Percentiles rank a stretch among this genome's conserved stretches.
phyloP scores from a whole-genome alignment of 2,113 vertebrate genomes.

The Fregata magnificens region DNA sequence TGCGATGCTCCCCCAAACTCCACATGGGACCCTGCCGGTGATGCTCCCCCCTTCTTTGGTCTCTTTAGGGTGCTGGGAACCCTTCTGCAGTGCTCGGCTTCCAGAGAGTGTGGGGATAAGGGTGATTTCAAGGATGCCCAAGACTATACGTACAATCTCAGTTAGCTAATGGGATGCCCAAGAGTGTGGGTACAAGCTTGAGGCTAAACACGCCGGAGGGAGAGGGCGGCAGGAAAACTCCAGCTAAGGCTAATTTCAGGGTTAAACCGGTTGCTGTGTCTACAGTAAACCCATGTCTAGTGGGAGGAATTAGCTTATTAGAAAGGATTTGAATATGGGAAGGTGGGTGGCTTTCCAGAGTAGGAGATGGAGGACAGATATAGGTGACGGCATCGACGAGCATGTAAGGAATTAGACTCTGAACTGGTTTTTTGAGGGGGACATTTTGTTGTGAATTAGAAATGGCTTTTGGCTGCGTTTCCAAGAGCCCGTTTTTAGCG shows the following conservation, averaged over 20 bases:
- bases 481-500: neutral
- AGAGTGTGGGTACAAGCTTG: accelerated
- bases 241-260: neutral
- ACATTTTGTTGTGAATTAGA: neutral
- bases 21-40: neutral
- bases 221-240: neutral
- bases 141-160: accelerated
- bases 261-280: neutral
- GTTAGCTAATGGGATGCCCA: neutral
- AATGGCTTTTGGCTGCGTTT: neutral
- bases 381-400: accelerated
- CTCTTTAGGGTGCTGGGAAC: neutral
- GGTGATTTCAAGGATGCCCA: neutral
- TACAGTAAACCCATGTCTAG: accelerated
- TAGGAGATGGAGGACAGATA: neutral
- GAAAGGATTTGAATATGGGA: accelerated
- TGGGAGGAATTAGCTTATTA: neutral
- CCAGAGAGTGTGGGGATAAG: accelerated
- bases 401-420: accelerated
- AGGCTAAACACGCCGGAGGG: neutral
- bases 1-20: neutral
- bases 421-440: neutral
- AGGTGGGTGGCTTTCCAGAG: neutral
- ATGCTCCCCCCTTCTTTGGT: neutral
- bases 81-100: neutral